Evolutionary conservation across 2,888 invertebrate genomes (phyloP).

Genomic region (Leptopilina syphax): DNA sequence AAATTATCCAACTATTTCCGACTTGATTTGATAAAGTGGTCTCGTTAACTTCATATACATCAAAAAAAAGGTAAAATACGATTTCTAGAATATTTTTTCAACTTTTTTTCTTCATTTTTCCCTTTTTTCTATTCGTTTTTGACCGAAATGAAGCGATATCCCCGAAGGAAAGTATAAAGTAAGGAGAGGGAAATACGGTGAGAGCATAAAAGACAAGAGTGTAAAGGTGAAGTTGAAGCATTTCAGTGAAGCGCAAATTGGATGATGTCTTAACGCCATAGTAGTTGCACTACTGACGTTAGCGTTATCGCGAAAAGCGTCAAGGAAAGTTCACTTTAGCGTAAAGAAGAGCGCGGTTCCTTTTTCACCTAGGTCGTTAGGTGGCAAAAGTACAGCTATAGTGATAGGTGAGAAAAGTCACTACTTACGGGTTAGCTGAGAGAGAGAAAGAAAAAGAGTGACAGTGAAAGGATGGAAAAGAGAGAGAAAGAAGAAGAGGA

Average conservation of each 20-base stretch:
- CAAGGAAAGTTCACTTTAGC: constrained; percentile 73
- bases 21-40: too few species aligned
- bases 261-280: constrained; percentile 12
- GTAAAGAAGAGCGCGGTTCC: constrained; percentile 56
- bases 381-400: constrained; percentile 46
- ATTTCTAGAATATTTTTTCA: too few species aligned
- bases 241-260: constrained; percentile 19
- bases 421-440: constrained; percentile 12
- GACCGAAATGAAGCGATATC: background rate
- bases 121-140: background rate
- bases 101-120: too few species aligned
- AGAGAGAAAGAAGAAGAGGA: background rate
- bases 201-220: background rate
- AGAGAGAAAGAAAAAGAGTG: background rate
- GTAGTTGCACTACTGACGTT: constrained; percentile 45
- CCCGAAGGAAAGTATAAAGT: background rate
- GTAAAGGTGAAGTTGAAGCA: background rate
- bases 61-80: too few species aligned
- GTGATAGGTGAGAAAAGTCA: too few species aligned
- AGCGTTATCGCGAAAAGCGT: constrained; percentile 70
- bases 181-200: background rate
- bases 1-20: too few species aligned
- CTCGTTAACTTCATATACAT: too few species aligned
- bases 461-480: constrained; percentile 32
- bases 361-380: constrained; percentile 58